Base-by-base conservation (phyloP, 2,113 vertebrate species). In the Macrotis lagotis region DNA sequence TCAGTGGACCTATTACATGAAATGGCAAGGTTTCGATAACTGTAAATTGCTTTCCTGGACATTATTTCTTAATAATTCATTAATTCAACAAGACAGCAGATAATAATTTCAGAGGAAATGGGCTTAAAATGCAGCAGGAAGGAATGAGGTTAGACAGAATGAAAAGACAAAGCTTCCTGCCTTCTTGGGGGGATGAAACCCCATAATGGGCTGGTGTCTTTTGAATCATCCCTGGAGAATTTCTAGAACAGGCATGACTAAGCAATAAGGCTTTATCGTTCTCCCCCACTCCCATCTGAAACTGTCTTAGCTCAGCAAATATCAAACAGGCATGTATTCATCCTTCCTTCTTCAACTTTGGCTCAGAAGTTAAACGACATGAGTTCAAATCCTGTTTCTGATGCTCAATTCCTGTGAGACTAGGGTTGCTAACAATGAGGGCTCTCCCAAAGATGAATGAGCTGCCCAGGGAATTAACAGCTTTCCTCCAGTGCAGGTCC, bases 51-150 rank as follows among this genome's bases (percentile, higher is more conserved):
- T 96, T 97, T 97, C 92, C 0, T 93, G 92, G 96, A 28, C 91
- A 95, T 96, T 92, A 96, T 97, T 97, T 97, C 97, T 96, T 91
- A 98, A 97, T 97, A 97, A 96, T 95, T 96, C 96, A 95, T 96
- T 98, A 96, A 98, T 98, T 95, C 96, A 96, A 96, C 97, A 97
- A 98, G 96, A 93, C 95, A 96, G 97, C 95, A 97, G 95, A 97
- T 96, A 96, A 96, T 91, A 50, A 92, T 97, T 98, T 97, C 49
- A 44, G 92, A 83, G 97, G 97, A 97, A 94, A 91, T 55, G 96
- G 93, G 90, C 92, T 74, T 90, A 50, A 66, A 89, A 48, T 2
- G 48, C 74, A 91, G 96, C 51, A 91, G 74, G 91, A 91, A 94
- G 90, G 59, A 88, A 94, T 89, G 49, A 88, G 90, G 24, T 50